These are phyloP conservation scores for Pinctada fucata DNA, from an alignment of 2,888 invertebrate species.

Conservation along the genomic window DNA sequence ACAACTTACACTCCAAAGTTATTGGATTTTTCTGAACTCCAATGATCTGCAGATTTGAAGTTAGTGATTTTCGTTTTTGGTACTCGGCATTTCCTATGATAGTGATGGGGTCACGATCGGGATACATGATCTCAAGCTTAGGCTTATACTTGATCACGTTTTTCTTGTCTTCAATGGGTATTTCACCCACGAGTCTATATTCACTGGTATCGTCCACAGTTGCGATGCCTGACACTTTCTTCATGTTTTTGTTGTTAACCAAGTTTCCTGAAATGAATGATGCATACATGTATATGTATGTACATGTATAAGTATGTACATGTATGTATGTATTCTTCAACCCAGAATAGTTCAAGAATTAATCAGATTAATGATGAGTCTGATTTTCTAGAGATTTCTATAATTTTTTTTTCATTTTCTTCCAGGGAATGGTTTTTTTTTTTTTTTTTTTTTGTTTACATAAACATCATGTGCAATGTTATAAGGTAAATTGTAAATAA, in stretches of 20 bases:
- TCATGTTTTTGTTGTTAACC: slow-evolving; percentile 45
- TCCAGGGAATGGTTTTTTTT: too few species aligned
- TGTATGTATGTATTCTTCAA: too few species aligned
- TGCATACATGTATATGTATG: too few species aligned
- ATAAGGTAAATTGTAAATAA: too few species aligned
- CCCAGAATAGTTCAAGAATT: too few species aligned
- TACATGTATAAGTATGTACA: too few species aligned
- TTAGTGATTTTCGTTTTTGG: slow-evolving; percentile 40
- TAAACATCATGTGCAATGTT: too few species aligned
- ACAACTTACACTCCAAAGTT: slow-evolving; percentile 43
- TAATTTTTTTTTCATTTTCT: too few species aligned
- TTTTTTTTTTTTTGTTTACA: too few species aligned
- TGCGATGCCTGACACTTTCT: slow-evolving; percentile 56
- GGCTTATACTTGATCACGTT: slow-evolving; percentile 55
- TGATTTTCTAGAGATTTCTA: too few species aligned
- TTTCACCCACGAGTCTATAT: slow-evolving; percentile 60
- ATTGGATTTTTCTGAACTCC: slow-evolving; percentile 47
- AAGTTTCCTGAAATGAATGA: slow-evolving; percentile 46
- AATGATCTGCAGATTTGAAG: slow-evolving; percentile 43
- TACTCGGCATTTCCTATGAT: slow-evolving; percentile 51
- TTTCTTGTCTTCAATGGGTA: slow-evolving; percentile 52
- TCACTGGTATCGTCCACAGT: slow-evolving; percentile 56
- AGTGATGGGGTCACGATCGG: slow-evolving; percentile 52
- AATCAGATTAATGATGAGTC: too few species aligned
- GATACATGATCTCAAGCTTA: slow-evolving; percentile 55